Evolutionary conservation across 2,113 vertebrate species (phyloP), one percentile per base, ranked within the genome.

Genomic region (Cettia cetti): DNA sequence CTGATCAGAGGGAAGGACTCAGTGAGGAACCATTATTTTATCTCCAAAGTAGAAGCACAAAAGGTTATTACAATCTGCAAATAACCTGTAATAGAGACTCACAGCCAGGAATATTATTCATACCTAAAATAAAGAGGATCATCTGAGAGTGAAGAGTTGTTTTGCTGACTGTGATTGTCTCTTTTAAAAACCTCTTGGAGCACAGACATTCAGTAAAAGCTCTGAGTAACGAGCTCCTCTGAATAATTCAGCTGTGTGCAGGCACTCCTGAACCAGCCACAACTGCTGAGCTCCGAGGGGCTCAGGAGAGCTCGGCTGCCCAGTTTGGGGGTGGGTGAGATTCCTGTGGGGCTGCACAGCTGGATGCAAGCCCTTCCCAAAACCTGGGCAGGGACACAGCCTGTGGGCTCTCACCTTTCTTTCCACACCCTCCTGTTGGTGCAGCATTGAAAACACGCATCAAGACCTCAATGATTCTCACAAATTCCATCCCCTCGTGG

Each of bases 101-200:
- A 14, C 52, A 92, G 86, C 57, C 66, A 74, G 86, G 56, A 66
- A 77, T 61, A 89, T 84, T 84, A 78, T 89, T 91, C 86, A 81
- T 66, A 75, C 49, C 60, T 89, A 84, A 86, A 95, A 78, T 86
- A 78, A 81, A 72, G 50, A 89, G 69, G 54, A 94, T 86, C 54
- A 70, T 57, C 80, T 45, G 71, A 76, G 86, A 86, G n/a, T 24
- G 54, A 77, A 37, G 74, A 84, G 81, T 69, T 91, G 86, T 82
- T 96, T 94, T 94, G 56, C 91, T 91, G 77, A 40, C 86, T 80
- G 13, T 28, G 77, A 54, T 76, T 85, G 66, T 85, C 85, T 74
- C 74, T 83, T 88, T 90, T 74, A 83, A 83, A 92, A 92, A 78
- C 54, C 89, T 81, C 80, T 52, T 27, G 80, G 80, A 94, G 91